Conservation (phyloP, 2,113 vertebrate species). For the Pedionomus torquatus region DNA sequence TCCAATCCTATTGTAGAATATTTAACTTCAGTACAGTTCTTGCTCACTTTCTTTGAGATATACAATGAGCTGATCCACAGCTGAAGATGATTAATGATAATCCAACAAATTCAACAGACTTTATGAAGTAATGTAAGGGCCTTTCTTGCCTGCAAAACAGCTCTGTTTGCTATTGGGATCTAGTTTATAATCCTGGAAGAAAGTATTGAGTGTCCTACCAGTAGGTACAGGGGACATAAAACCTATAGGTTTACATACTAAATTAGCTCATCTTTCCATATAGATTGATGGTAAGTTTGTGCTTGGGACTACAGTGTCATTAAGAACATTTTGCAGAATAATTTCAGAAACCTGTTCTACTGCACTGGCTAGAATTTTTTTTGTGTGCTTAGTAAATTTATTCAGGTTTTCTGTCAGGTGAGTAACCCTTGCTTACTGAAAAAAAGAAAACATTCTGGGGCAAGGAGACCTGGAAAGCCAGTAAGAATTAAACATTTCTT, state of each 20-base stretch:
- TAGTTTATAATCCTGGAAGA: background rate
- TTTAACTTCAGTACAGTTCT: background rate
- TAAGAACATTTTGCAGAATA: background rate
- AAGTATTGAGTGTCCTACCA: background rate
- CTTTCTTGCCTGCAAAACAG: background rate
- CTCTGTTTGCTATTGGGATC: background rate
- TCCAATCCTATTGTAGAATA: background rate
- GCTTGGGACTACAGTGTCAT: background rate
- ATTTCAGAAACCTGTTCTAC: background rate
- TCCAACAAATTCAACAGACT: background rate
- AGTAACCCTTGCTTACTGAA: fast-evolving
- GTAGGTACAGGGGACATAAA: background rate
- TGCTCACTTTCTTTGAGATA: background rate
- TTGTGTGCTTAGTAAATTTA: background rate
- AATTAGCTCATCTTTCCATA: background rate
- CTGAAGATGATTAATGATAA: background rate
- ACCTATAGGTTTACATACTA: background rate
- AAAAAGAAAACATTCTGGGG: background rate
- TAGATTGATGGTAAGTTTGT: background rate
- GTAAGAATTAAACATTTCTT: background rate
- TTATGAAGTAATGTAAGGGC: background rate
- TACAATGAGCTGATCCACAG: background rate
- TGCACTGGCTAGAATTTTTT: background rate
- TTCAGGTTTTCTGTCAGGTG: background rate
- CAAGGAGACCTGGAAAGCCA: background rate